Conservation (phyloP, 2,113 vertebrate species). For the Xiphophorus maculatus region DNA sequence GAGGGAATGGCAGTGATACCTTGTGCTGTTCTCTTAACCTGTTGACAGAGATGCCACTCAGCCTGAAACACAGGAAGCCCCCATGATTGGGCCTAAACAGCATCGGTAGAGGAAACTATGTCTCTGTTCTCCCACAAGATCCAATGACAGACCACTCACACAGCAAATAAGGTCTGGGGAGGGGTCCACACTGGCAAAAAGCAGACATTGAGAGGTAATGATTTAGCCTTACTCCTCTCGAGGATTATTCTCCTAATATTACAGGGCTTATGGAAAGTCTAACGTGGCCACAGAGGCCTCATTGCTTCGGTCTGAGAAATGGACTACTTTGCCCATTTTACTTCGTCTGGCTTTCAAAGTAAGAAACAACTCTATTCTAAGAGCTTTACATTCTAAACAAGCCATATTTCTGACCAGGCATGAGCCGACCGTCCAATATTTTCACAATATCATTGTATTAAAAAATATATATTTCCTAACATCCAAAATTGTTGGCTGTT, state of each 20-base stretch:
- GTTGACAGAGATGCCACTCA: conserved; percentile 72
- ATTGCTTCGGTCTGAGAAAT: conserved; percentile 57
- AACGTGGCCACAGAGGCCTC: conserved; percentile 52
- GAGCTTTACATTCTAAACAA: background rate
- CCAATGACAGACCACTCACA: conserved; percentile 74
- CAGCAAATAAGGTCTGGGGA: conserved; percentile 58
- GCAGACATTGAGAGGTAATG: conserved; percentile 64
- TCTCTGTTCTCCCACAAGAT: conserved; percentile 76
- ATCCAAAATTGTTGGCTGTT: too few species aligned
- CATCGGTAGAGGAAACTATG: conserved; percentile 62
- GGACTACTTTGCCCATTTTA: conserved; percentile 17
- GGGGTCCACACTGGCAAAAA: conserved; percentile 58
- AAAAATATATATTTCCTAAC: too few species aligned
- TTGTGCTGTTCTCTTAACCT: conserved; percentile 17
- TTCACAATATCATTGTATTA: too few species aligned
- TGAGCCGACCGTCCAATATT: too few species aligned
- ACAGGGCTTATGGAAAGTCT: conserved; percentile 77
- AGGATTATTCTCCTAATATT: conserved; percentile 84
- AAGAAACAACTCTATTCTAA: conserved; percentile 20
- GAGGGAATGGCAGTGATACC: background rate
- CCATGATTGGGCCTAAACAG: conserved; percentile 40
- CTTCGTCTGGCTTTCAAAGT: conserved; percentile 29
- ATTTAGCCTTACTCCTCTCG: conserved; percentile 55
- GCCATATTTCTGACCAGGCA: too few species aligned
- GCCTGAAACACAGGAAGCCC: conserved; percentile 59